A percentile compares a stretch with the other conserved stretches of the same genome.
Evolutionary conservation across 2,888 invertebrate species (phyloP).

Genomic region (Drosophila neutralis): DNA sequence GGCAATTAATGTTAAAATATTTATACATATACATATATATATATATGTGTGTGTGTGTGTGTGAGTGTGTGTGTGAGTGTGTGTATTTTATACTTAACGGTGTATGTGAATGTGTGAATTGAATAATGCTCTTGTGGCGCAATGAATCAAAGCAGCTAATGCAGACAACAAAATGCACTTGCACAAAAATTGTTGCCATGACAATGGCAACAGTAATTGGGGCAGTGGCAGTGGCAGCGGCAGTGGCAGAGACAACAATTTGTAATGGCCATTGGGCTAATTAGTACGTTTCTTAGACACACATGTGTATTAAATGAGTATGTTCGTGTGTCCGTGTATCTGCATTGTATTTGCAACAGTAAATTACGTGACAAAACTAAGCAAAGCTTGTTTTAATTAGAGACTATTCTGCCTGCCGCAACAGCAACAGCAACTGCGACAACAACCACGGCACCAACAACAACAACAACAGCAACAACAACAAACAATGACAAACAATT

Average conservation of each 20-base stretch:
- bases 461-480: background rate
- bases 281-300: constrained; percentile 58
- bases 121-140: constrained; percentile 34
- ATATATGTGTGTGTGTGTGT: background rate
- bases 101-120: constrained; percentile 20
- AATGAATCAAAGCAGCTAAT: constrained; percentile 60
- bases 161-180: constrained; percentile 58
- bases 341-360: constrained; percentile 47
- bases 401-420: constrained; percentile 24
- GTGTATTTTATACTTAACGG: background rate
- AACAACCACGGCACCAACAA: background rate
- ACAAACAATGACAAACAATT: constrained; percentile 10
- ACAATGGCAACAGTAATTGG: constrained; percentile 52
- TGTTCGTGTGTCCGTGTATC: constrained; percentile 5
- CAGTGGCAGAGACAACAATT: constrained; percentile 29
- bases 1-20: constrained; percentile 35
- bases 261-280: constrained; percentile 50
- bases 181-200: constrained; percentile 45
- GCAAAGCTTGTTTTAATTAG: constrained; percentile 55
- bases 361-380: constrained; percentile 55
- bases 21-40: constrained; percentile 9
- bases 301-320: constrained; percentile 3
- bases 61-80: constrained; percentile 4
- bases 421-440: background rate
- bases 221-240: constrained; percentile 13